phyloP scores from a whole-genome alignment of 2,797 vertebrate genomes.

The Odontamblyopus rebecca region DNA sequence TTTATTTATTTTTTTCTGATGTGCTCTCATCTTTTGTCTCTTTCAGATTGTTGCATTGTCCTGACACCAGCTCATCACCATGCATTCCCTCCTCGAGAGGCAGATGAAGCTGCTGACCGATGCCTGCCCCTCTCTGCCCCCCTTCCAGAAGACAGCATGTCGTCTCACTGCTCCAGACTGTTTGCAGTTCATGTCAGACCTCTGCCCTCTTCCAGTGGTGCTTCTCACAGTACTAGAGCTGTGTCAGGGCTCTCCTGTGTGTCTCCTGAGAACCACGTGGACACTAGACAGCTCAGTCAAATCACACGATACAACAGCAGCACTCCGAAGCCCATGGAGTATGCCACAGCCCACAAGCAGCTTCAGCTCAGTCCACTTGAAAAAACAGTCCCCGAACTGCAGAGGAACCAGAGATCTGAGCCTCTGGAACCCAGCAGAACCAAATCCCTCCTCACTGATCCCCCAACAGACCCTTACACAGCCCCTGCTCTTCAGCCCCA shows the following conservation, averaged over 20 bases:
- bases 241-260: constrained; percentile 27
- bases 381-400: constrained; percentile 11
- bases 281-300: constrained; percentile 14
- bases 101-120: constrained; percentile 77
- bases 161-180: constrained; percentile 27
- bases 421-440: constrained; percentile 7
- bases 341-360: constrained; percentile 16
- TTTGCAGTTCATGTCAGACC: constrained; percentile 50
- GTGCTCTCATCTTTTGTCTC: constrained; percentile 16
- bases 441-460: constrained; percentile 18
- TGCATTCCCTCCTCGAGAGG: constrained; percentile 81
- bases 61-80: constrained; percentile 78
- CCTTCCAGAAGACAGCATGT: constrained; percentile 46
- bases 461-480: not conserved
- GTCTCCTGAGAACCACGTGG: constrained; percentile 11
- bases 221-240: constrained; percentile 9
- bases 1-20: not conserved
- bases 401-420: constrained; percentile 18
- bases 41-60: constrained; percentile 56
- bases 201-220: not conserved
- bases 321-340: constrained; percentile 19
- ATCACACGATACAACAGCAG: constrained; percentile 17
- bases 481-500: constrained; percentile 13
- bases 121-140: constrained; percentile 50
- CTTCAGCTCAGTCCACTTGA: constrained; percentile 12